Evolutionary conservation across 2,888 invertebrate genomes (phyloP).

Genomic region (Brachylomia viminalis): DNA sequence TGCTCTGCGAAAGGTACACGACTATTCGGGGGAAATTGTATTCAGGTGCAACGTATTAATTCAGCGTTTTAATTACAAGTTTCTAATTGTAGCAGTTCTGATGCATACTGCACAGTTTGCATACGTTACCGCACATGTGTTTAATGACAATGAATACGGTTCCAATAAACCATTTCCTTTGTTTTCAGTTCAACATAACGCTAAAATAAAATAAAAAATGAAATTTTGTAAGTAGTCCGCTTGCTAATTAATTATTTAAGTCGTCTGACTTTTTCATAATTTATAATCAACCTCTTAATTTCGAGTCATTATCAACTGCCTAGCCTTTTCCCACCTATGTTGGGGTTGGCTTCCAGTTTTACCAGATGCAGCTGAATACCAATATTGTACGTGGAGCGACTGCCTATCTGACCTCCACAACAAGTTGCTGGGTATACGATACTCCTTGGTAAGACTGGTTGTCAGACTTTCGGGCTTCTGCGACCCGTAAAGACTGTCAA

Average conservation of each 20-base stretch:
- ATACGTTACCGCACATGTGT: slow-evolving; percentile 25
- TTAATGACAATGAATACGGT: slow-evolving; percentile 25
- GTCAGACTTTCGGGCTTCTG: too few species aligned
- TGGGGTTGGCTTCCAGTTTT: too few species aligned
- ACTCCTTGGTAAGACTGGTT: too few species aligned
- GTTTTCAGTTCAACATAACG: not conserved
- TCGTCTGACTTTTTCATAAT: not conserved
- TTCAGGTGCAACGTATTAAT: slow-evolving; percentile 58
- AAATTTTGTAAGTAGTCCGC: not conserved
- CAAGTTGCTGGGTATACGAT: too few species aligned
- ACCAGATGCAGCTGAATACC: too few species aligned
- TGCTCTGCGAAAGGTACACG: slow-evolving; percentile 47
- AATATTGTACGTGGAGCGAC: too few species aligned
- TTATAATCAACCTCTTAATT: slow-evolving; percentile 16
- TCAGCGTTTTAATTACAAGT: slow-evolving; percentile 55
- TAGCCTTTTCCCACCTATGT: too few species aligned
- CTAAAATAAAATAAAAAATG: not conserved
- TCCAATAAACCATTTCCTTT: not conserved
- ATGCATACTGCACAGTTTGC: slow-evolving; percentile 17
- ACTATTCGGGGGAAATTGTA: slow-evolving; percentile 48
- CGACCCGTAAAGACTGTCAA: too few species aligned
- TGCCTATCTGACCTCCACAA: too few species aligned
- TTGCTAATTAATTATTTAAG: not conserved
- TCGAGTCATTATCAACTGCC: too few species aligned
- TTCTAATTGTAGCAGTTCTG: slow-evolving; percentile 43